These are phyloP conservation scores for Passer montanus DNA, from an alignment of 2,113 vertebrate genomes.

Conservation along the genomic window DNA sequence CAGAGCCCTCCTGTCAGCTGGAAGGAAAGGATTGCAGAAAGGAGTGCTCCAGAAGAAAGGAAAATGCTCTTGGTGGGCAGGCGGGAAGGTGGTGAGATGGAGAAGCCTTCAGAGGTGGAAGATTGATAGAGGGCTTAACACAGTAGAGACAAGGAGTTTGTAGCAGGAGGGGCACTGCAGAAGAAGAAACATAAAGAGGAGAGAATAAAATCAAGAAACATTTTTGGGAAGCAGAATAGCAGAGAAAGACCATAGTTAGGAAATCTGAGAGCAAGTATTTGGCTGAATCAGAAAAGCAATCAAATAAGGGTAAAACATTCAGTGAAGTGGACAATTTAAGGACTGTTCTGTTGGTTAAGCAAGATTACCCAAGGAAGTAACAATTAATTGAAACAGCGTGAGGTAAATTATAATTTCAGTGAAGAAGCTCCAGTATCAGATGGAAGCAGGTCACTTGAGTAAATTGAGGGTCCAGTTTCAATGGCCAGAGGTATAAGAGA, in stretches of 20 bases:
- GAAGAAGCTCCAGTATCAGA: background rate
- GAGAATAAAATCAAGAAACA: background rate
- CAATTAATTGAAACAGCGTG: background rate
- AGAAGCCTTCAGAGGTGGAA: background rate
- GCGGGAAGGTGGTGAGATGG: background rate
- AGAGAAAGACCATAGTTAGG: background rate
- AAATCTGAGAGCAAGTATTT: background rate
- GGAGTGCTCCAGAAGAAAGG: background rate
- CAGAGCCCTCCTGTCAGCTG: accelerated
- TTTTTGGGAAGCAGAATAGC: background rate
- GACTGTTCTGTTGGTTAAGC: background rate
- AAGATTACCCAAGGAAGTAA: background rate
- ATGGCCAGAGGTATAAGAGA: background rate
- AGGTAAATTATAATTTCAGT: background rate
- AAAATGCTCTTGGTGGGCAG: background rate
- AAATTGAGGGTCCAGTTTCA: background rate
- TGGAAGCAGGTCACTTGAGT: background rate
- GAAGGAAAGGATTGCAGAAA: background rate
- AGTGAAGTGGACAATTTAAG: background rate
- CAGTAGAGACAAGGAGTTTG: background rate
- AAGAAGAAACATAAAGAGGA: background rate
- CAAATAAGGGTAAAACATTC: background rate
- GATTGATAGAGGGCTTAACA: background rate
- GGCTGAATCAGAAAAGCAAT: background rate
- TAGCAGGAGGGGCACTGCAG: background rate